Evolutionary conservation across 2,797 vertebrate genomes (phyloP), one percentile per base, ranked within the genome.

Genomic region (Loriculus beryllinus): DNA sequence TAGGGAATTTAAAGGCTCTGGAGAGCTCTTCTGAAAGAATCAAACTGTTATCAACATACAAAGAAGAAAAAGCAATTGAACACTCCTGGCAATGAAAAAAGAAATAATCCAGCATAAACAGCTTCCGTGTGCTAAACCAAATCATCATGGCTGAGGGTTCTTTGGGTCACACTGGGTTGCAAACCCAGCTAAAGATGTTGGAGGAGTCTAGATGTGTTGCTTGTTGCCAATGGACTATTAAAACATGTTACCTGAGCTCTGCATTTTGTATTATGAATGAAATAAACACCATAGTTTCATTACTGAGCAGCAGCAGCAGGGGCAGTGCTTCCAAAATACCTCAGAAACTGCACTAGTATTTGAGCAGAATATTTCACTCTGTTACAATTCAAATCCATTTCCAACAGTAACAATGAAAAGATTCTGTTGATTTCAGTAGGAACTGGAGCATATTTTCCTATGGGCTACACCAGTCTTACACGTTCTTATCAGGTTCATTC

Each of bases 11-110:
- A 84, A 95, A 94, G 69, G 37, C 81, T 83, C 78, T 57, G 62
- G 95, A 95, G 92, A 92, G 37, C 81, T 95, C 89, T 92, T 95
- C 86, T 90, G 72, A 88, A 96, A 96, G 29, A 95, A 96, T 75
- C 59, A 86, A 91, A 92, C 70, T 69, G 76, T 95, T 93, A 91
- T 47, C 84, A 90, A 96, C 96, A 95, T 77, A 96, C 75, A 94
- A 96, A 95, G 86, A 85, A 90, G 64, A 93, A 84, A 92, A 94
- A 86, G 65, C 69, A 91, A 84, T 48, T 29, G 47, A 96, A 76
- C 43, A 72, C 48, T 94, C 28, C 18, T 74, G 63, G 64, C 43
- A 79, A 90, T 42, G 72, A 82, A 92, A 89, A 82, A 82, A 95
- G 85, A 85, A 95, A 76, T 69, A 82, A 90, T 80, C 47, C 64